phyloP scores from a whole-genome alignment of 2,113 vertebrate species.

The Melanerpes aurifrons region DNA sequence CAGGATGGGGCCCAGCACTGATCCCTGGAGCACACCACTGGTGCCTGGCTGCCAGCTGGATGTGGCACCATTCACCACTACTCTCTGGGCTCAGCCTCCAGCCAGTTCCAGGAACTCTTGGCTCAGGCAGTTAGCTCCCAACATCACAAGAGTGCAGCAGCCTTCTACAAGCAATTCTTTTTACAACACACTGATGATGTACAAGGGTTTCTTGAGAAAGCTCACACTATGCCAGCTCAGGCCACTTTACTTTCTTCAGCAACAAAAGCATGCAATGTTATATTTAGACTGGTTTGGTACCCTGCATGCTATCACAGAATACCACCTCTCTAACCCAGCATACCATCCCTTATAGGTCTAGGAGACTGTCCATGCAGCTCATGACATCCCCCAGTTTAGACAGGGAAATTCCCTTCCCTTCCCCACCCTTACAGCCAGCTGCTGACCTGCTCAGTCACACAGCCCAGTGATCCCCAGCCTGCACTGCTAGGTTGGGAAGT shows the following conservation, averaged over 20 bases:
- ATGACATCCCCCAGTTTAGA: background rate
- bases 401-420: conserved; percentile 27
- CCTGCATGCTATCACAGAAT: background rate
- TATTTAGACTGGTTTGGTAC: conserved; percentile 45
- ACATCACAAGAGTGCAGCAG: background rate
- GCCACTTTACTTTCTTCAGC: background rate
- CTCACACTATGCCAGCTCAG: background rate
- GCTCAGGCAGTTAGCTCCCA: background rate
- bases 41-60: too few relatives aligned
- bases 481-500: background rate
- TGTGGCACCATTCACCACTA: too few relatives aligned
- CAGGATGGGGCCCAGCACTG: too few relatives aligned
- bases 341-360: conserved; percentile 54
- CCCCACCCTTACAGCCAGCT: background rate
- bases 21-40: too few relatives aligned
- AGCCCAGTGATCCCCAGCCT: background rate
- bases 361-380: background rate
- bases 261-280: background rate
- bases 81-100: too few relatives aligned
- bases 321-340: conserved; percentile 19
- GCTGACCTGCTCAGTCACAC: background rate
- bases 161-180: background rate
- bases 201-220: background rate
- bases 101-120: background rate
- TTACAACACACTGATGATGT: background rate